These are phyloP conservation scores for Meteorus cinctellus DNA, from an alignment of 2,888 invertebrate genomes.

Conservation along the genomic window DNA sequence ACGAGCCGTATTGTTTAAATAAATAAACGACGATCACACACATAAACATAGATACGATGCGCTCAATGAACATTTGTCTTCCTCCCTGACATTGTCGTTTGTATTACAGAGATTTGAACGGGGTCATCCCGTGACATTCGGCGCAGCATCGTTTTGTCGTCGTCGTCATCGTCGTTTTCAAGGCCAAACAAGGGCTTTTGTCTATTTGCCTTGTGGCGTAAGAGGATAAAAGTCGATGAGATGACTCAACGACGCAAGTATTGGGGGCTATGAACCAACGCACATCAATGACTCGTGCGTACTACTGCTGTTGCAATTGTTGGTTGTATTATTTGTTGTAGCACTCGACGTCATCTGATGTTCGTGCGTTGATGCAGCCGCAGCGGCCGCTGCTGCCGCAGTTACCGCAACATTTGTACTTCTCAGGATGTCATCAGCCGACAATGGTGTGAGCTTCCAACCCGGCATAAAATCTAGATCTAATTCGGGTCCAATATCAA, in stretches of 20 bases:
- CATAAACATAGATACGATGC: constrained; percentile 10
- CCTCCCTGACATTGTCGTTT: neutral
- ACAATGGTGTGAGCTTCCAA: constrained; percentile 75
- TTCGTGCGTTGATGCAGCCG: constrained; percentile 50
- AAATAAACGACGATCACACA: constrained; percentile 52
- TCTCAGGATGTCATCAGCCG: constrained; percentile 75
- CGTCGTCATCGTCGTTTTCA: constrained; percentile 16
- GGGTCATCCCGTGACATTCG: constrained; percentile 43
- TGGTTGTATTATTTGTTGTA: constrained; percentile 47
- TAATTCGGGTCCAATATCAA: constrained; percentile 78
- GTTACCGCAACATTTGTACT: constrained; percentile 62
- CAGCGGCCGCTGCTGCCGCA: constrained; percentile 53
- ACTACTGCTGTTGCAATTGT: constrained; percentile 59
- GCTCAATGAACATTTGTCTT: constrained; percentile 16
- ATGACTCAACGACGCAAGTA: constrained; percentile 70
- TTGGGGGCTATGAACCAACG: constrained; percentile 72
- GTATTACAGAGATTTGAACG: constrained; percentile 22
- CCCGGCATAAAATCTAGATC: constrained; percentile 79
- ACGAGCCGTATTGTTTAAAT: constrained; percentile 64
- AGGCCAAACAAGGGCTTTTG: constrained; percentile 29
- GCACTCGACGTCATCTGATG: constrained; percentile 42
- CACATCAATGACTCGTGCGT: constrained; percentile 72
- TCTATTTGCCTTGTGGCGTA: constrained; percentile 63
- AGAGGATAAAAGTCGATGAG: constrained; percentile 71
- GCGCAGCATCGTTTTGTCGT: constrained; percentile 22